Percentiles rank a stretch among this genome's conserved stretches.
phyloP scores from a whole-genome alignment of 2,113 vertebrate genomes.

The Oryzias curvinotus region DNA sequence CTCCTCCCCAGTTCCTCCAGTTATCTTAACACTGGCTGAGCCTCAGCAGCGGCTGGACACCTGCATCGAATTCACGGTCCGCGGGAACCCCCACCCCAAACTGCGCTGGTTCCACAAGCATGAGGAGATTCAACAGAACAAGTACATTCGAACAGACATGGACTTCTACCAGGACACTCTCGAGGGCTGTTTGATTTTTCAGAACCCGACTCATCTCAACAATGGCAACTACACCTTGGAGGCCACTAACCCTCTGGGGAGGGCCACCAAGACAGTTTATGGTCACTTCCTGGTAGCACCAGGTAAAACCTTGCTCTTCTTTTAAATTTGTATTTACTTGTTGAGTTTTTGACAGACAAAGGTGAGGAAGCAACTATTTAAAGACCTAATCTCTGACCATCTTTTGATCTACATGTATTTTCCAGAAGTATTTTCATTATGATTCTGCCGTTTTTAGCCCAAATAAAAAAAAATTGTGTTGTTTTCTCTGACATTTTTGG shows the following conservation, averaged over 20 bases:
- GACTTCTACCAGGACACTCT: slow-evolving; percentile 89
- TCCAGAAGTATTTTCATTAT: no score
- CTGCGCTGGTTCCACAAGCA: slow-evolving; percentile 91
- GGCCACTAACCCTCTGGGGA: slow-evolving; percentile 88
- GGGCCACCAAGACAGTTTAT: slow-evolving; percentile 88
- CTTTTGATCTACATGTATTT: no score
- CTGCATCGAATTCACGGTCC: slow-evolving; percentile 94
- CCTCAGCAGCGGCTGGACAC: slow-evolving; percentile 90
- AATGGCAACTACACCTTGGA: slow-evolving; percentile 98
- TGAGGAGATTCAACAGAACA: slow-evolving; percentile 81
- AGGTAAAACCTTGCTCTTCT: not conserved
- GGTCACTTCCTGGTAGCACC: slow-evolving; percentile 91
- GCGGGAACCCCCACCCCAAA: slow-evolving; percentile 89
- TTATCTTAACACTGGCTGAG: slow-evolving; percentile 88
- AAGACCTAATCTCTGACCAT: no score
- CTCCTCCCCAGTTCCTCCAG: slow-evolving; percentile 84
- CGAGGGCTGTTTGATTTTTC: slow-evolving; percentile 93
- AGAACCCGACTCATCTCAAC: slow-evolving; percentile 95
- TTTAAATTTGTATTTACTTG: not conserved
- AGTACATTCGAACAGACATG: slow-evolving; percentile 87
- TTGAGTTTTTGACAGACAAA: no score
- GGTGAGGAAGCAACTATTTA: no score
- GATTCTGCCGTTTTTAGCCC: no score
- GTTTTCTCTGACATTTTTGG: no score
- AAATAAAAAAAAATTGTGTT: no score